Base-by-base conservation (phyloP, 2,797 vertebrate species). In the Buphagus erythrorhynchus region DNA sequence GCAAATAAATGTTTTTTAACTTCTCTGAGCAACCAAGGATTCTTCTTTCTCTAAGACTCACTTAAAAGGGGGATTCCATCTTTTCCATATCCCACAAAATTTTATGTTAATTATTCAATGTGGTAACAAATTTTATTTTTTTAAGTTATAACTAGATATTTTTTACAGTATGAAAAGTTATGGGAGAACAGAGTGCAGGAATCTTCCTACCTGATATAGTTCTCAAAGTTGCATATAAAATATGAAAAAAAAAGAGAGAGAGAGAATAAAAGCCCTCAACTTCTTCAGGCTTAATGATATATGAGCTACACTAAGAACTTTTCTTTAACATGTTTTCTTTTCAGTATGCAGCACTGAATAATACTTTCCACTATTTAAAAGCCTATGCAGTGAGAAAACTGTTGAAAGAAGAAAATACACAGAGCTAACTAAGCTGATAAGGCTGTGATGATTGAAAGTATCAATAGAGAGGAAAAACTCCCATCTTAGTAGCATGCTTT, bases 321-420 rank as follows among this genome's bases (percentile, higher is more conserved):
- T 86, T 71, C 52, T 87, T 88, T 74, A 83, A 29, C 5, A 26
- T 1, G 1, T 62, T 76, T 75, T 77, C 21, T 92, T 90, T 84
- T 58, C 72, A 57, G 4, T 54, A n/a, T 25, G 36, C 26, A 48
- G 24, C 22, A 28, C 7, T 92, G 59, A 83, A 74, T 36, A 75
- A 45, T 76, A 45, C 29, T 86, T 79, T 48, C 3, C 17, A 35
- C 46, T 54, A 26, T 75, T 91, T 90, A 93, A 94, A 87, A 90
- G 42, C 54, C 54, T 61, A 68, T 42, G 35, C 66, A 81, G 14
- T 26, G 25, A 75, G 54, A 88, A 93, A 86, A 45, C 24, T 57
- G n/a, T 58, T 74, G 42, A 74, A 96, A 93, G 45, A 75, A 84
- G 59, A 16, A 81, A 57, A 72, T 63, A 69, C 21, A 68, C 43